A percentile compares a stretch with the other conserved stretches of the same genome.
These are phyloP conservation scores for Diadromus collaris DNA, from an alignment of 2,888 invertebrate species.

Conservation along the genomic window DNA sequence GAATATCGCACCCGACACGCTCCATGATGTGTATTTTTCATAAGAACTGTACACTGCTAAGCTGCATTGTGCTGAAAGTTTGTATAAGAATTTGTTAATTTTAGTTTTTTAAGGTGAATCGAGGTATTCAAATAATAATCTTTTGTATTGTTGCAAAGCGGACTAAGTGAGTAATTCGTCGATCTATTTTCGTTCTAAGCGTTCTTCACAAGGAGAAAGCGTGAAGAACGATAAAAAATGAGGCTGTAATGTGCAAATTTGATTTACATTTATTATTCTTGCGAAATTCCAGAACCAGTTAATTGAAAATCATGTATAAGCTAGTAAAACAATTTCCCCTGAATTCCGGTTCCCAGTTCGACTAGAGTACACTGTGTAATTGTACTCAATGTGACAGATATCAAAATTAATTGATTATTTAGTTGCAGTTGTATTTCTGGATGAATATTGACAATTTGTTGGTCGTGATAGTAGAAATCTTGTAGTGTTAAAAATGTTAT, in stretches of 20 bases:
- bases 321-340: not conserved
- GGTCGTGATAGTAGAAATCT: not conserved
- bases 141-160: not conserved
- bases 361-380: no score
- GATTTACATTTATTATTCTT: not conserved
- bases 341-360: no score
- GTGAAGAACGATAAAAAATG: not conserved
- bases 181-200: not conserved
- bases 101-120: conserved; percentile 14
- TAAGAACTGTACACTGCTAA: conserved; percentile 64
- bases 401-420: not conserved
- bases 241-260: not conserved
- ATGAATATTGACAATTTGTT: not conserved
- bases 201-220: no score
- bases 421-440: not conserved
- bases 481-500: not conserved
- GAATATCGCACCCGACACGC: conserved; percentile 28
- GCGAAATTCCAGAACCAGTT: not conserved
- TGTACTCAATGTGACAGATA: no score
- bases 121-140: not conserved
- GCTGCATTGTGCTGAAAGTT: conserved; percentile 56
- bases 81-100: not conserved
- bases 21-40: conserved; percentile 57
- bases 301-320: not conserved
- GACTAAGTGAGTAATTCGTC: not conserved